Evolutionary conservation across 1,140 invertebrate genomes (phyloP).

Genomic region (Brachionus koreanus): DNA sequence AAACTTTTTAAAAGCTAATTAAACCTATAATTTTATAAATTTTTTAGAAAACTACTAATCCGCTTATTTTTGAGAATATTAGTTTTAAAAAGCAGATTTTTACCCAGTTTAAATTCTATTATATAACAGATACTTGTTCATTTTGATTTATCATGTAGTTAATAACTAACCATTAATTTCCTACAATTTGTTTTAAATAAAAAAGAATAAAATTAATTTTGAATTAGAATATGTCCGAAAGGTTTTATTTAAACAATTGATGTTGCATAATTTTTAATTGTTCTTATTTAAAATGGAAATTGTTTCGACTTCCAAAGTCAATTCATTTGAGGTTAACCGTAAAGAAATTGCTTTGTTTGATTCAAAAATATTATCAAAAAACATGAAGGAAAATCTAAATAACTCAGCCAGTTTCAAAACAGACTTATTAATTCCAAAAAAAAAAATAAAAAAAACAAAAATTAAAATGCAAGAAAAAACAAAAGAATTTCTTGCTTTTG

Average conservation of each 20-base stretch:
- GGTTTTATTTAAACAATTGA: background rate
- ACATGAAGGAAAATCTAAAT: background rate
- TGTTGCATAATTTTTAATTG: background rate
- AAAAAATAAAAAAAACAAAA: conserved; percentile 31
- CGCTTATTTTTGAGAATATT: too few relatives aligned
- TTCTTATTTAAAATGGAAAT: background rate
- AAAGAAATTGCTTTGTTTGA: background rate
- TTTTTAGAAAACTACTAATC: too few relatives aligned
- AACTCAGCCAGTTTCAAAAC: background rate
- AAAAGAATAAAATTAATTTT: background rate
- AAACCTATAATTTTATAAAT: too few relatives aligned
- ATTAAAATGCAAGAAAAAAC: conserved; percentile 30
- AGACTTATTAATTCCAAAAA: background rate
- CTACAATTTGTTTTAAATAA: too few relatives aligned
- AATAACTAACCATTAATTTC: too few relatives aligned
- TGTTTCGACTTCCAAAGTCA: background rate
- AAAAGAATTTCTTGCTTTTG: background rate
- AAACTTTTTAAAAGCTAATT: too few relatives aligned
- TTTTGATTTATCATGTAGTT: too few relatives aligned
- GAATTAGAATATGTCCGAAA: background rate
- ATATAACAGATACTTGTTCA: too few relatives aligned
- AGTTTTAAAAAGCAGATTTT: too few relatives aligned
- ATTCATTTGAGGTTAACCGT: background rate
- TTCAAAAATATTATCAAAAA: background rate
- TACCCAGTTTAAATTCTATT: too few relatives aligned